Percentiles rank a stretch among this genome's conserved stretches.
These are phyloP conservation scores for Sclerodermus sp. DNA, from an alignment of 2,888 invertebrate genomes.

Conservation along the genomic window DNA sequence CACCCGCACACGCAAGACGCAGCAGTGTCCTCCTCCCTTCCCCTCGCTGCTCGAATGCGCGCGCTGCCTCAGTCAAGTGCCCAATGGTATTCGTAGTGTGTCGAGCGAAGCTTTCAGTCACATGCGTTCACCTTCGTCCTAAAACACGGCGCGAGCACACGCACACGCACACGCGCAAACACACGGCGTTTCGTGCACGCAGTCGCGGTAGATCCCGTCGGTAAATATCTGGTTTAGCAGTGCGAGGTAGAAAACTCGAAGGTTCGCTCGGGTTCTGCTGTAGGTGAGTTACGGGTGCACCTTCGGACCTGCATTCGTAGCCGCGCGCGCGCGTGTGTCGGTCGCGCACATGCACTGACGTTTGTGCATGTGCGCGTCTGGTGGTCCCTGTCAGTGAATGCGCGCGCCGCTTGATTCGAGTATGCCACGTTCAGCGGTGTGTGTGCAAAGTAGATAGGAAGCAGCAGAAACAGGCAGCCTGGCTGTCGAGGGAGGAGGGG, in stretches of 20 bases:
- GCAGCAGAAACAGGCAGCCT: neutral
- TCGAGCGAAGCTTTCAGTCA: neutral
- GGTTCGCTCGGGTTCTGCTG: no score
- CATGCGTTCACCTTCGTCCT: neutral
- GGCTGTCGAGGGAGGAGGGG: neutral
- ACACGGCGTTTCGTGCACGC: no score
- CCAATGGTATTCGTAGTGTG: neutral
- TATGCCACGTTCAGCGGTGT: slow-evolving; percentile 12
- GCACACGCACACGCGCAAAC: no score
- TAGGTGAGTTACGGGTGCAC: no score
- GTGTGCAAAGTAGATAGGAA: neutral
- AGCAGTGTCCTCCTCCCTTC: neutral
- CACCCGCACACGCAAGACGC: slow-evolving; percentile 7
- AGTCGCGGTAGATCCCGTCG: no score
- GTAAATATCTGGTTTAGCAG: no score
- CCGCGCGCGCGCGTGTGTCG: no score
- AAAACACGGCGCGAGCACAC: no score
- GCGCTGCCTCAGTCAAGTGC: slow-evolving; percentile 1
- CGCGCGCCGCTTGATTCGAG: slow-evolving; percentile 19
- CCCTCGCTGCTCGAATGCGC: neutral
- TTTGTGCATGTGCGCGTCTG: slow-evolving; percentile 3
- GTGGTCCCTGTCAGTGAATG: slow-evolving; percentile 27
- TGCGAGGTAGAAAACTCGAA: no score
- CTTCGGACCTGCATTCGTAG: no score
- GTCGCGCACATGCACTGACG: neutral